phyloP scores from a whole-genome alignment of 2,888 invertebrate species.

The Spilarctia lutea region DNA sequence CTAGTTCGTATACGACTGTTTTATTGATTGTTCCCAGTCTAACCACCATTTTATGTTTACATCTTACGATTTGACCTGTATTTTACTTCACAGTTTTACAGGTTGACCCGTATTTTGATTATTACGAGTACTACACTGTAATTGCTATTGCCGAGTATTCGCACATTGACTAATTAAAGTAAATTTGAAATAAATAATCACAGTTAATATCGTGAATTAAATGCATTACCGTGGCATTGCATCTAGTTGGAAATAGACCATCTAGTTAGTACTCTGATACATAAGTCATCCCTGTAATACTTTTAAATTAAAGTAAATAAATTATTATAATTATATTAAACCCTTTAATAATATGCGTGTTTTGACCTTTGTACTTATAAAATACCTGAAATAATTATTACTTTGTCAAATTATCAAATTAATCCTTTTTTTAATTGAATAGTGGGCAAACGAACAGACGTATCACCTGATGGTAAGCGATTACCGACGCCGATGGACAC shows the following conservation, averaged over 20 bases:
- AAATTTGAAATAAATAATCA: background rate
- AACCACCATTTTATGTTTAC: conserved; percentile 50
- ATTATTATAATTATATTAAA: background rate
- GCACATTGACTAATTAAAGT: background rate
- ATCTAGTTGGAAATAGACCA: background rate
- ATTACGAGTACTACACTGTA: background rate
- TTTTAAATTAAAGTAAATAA: no score
- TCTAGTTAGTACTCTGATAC: background rate
- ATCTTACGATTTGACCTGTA: conserved; percentile 9
- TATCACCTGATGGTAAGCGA: no score
- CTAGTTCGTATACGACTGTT: conserved; percentile 53
- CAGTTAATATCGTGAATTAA: background rate
- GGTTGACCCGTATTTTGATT: background rate
- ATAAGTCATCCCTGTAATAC: no score
- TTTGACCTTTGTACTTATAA: no score
- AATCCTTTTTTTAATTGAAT: no score
- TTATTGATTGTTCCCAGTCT: conserved; percentile 68
- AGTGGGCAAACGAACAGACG: no score
- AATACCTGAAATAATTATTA: no score
- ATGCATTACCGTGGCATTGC: background rate
- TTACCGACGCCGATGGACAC: no score
- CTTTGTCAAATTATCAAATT: no score
- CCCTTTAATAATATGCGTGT: no score
- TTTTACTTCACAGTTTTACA: background rate
- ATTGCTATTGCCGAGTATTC: background rate